Evolutionary conservation across 1,140 invertebrate species (phyloP).

Genomic region (Listronotus bonariensis): DNA sequence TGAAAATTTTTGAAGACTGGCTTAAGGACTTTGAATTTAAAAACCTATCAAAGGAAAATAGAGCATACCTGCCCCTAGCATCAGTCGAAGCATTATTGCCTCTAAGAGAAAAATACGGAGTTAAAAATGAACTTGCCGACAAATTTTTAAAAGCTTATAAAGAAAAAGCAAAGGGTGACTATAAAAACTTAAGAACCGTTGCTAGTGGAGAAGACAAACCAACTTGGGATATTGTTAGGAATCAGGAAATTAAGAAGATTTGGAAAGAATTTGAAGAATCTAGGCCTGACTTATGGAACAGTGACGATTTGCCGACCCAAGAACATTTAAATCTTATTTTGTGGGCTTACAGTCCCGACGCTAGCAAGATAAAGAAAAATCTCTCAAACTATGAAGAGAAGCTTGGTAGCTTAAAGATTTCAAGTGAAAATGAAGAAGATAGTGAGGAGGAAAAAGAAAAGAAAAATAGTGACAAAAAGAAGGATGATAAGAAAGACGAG

Average conservation of each 20-base stretch:
- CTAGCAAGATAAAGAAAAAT: constrained; percentile 58
- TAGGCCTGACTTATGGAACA: constrained; percentile 61
- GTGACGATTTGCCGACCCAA: constrained; percentile 62
- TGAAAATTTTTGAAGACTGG: constrained; percentile 67
- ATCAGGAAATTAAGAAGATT: constrained; percentile 60
- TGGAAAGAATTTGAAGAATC: constrained; percentile 61
- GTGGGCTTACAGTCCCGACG: constrained; percentile 69
- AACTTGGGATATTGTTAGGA: constrained; percentile 69
- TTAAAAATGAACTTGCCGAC: constrained; percentile 52
- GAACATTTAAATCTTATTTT: constrained; percentile 65
- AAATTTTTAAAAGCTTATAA: constrained; percentile 61
- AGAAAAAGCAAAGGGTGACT: constrained; percentile 63
- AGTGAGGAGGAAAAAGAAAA: constrained; percentile 25
- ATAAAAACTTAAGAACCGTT: constrained; percentile 67
- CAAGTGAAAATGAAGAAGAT: constrained; percentile 32
- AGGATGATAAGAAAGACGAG: constrained; percentile 20
- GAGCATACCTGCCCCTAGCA: constrained; percentile 61
- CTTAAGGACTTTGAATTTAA: constrained; percentile 66
- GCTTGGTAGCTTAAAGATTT: constrained; percentile 40
- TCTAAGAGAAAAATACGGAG: constrained; percentile 48
- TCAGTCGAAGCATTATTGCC: constrained; percentile 51
- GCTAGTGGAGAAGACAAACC: constrained; percentile 58
- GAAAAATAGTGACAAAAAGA: constrained; percentile 35
- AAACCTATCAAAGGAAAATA: constrained; percentile 65
- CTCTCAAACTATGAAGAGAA: constrained; percentile 49